Percentiles rank a stretch among this genome's conserved stretches.
Evolutionary conservation across 2,888 invertebrate species (phyloP).

Genomic region (Andrena bicolor): DNA sequence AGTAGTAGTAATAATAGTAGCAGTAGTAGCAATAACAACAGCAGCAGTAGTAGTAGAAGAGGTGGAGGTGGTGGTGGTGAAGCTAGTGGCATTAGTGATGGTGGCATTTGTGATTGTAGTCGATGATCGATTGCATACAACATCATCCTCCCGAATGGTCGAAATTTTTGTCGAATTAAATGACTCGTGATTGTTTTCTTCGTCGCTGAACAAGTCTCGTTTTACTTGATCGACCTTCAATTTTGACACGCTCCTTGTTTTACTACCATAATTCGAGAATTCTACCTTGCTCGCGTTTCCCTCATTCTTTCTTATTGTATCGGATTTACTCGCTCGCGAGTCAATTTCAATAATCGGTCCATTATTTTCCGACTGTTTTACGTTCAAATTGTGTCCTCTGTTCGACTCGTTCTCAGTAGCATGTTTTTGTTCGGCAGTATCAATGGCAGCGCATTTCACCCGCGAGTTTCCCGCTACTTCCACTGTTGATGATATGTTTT

Average conservation of each 20-base stretch:
- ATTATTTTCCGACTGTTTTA: background rate
- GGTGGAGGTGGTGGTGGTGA: background rate
- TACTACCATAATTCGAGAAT: slow-evolving; percentile 23
- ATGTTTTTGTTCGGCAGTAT: background rate
- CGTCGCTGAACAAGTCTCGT: slow-evolving; percentile 81
- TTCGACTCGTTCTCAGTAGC: background rate
- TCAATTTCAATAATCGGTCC: background rate
- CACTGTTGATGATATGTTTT: background rate
- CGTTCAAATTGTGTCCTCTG: background rate
- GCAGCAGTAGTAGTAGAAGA: background rate
- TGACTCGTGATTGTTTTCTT: slow-evolving; percentile 75
- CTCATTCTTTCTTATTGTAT: background rate
- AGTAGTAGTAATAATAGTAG: background rate
- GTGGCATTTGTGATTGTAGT: background rate
- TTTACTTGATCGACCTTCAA: slow-evolving; percentile 81
- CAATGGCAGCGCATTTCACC: background rate
- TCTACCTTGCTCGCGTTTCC: slow-evolving; percentile 30
- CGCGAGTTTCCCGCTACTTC: background rate
- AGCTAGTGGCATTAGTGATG: background rate
- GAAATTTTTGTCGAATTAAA: slow-evolving; percentile 13
- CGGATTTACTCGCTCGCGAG: background rate
- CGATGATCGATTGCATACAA: background rate
- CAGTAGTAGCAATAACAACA: background rate
- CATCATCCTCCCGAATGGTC: slow-evolving; percentile 5
- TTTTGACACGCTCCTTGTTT: slow-evolving; percentile 59